Percentiles rank a stretch among this genome's conserved stretches.
Evolutionary conservation across 1,140 invertebrate genomes (phyloP).

Genomic region (Scaptomyza hsui): DNA sequence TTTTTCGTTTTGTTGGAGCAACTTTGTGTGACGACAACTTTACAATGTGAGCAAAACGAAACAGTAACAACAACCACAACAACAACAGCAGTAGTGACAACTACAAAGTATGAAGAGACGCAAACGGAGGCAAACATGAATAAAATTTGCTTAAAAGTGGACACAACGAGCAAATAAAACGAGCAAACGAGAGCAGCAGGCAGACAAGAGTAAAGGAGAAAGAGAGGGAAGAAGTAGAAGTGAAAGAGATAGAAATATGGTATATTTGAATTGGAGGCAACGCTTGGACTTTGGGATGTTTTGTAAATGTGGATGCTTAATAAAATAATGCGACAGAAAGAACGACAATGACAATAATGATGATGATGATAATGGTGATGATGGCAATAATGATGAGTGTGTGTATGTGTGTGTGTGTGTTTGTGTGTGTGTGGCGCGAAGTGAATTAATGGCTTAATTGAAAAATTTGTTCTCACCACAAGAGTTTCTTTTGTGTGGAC

Average conservation of each 20-base stretch:
- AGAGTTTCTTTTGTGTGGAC: constrained; percentile 51
- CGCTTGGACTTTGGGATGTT: constrained; percentile 36
- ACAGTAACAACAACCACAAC: constrained; percentile 21
- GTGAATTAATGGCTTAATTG: constrained; percentile 83
- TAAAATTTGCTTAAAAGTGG: constrained; percentile 80
- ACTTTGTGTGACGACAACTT: constrained; percentile 55
- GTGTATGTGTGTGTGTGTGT: constrained; percentile 25
- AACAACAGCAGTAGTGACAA: not conserved
- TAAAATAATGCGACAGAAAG: constrained; percentile 80
- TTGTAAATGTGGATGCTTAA: constrained; percentile 61
- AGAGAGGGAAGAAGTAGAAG: constrained; percentile 4
- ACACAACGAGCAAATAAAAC: constrained; percentile 70
- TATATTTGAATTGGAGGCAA: constrained; percentile 48
- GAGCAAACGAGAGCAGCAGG: constrained; percentile 11
- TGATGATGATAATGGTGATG: constrained; percentile 46
- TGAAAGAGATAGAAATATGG: not conserved
- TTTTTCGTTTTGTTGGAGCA: constrained; percentile 31
- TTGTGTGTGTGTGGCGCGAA: constrained; percentile 62
- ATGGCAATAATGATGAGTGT: constrained; percentile 48
- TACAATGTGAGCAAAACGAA: constrained; percentile 51
- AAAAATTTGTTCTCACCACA: constrained; percentile 82
- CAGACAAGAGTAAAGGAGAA: constrained; percentile 7
- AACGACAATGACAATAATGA: constrained; percentile 46
- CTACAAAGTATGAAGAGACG: constrained; percentile 16
- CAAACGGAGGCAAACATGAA: constrained; percentile 63